Conservation (phyloP, 2,113 vertebrate species). For the Cryptotis parvus region DNA sequence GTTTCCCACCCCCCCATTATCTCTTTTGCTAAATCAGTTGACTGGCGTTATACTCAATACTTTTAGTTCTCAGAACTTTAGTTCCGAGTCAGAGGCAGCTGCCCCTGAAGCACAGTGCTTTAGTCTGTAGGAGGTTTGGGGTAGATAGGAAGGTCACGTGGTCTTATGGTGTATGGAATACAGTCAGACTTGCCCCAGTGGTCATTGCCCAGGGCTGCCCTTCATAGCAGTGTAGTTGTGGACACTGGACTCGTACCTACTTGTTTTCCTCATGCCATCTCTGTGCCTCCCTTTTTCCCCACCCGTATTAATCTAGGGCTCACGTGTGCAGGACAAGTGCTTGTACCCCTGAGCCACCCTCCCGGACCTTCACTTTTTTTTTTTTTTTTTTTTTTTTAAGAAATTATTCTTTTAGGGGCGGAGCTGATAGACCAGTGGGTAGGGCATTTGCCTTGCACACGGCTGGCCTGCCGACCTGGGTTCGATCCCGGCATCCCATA, state of each 20-base stretch:
- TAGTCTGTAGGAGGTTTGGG: neutral
- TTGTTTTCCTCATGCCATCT: too few relatives aligned
- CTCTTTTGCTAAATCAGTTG: neutral
- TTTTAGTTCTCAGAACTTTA: neutral
- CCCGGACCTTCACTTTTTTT: neutral
- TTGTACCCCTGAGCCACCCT: too few relatives aligned
- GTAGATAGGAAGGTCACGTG: too few relatives aligned
- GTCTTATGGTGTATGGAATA: too few relatives aligned
- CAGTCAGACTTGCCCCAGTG: neutral
- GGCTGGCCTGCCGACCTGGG: too few relatives aligned
- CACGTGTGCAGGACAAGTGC: too few relatives aligned
- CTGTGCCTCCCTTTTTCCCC: too few relatives aligned
- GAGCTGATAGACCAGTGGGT: too few relatives aligned
- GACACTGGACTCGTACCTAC: neutral
- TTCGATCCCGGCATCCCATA: too few relatives aligned
- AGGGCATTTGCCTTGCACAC: too few relatives aligned
- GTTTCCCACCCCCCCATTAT: neutral
- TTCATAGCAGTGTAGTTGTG: neutral
- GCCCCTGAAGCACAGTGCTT: neutral
- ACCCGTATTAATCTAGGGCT: too few relatives aligned
- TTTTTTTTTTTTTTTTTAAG: neutral
- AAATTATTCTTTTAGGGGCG: neutral
- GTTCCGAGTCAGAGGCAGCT: neutral
- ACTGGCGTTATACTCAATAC: neutral
- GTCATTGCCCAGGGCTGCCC: neutral